Conservation (phyloP, 2,888 invertebrate genomes). For the Drosophila mimetica region DNA sequence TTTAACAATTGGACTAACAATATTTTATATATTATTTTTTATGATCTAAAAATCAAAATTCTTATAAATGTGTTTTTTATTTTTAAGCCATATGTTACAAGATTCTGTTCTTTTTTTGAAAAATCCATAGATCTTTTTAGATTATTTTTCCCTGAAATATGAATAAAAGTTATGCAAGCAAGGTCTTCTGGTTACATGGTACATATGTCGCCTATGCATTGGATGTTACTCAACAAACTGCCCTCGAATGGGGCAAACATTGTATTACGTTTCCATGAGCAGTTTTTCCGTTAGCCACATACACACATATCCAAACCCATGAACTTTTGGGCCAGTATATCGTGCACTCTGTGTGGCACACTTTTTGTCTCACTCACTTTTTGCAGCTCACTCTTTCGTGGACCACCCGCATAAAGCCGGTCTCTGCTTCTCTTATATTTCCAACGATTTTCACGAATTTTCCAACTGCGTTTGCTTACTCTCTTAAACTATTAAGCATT, state of each 20-base stretch:
- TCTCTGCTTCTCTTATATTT: conserved; percentile 10
- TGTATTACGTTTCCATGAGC: conserved; percentile 38
- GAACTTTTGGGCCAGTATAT: conserved; percentile 24
- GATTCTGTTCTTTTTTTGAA: no score
- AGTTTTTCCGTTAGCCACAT: conserved; percentile 24
- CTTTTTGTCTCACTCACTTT: conserved; percentile 36
- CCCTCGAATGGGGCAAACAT: conserved; percentile 47
- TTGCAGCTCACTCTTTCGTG: conserved; percentile 16
- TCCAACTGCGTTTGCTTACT: background rate
- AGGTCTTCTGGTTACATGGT: background rate
- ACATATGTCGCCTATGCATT: background rate
- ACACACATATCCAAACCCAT: conserved; percentile 9
- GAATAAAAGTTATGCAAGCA: background rate
- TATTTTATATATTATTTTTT: no score
- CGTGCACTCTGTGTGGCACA: conserved; percentile 49
- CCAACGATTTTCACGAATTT: conserved; percentile 19
- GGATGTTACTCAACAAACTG: conserved; percentile 18
- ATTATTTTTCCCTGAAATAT: background rate
- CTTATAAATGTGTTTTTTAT: no score
- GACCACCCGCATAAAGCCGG: conserved; percentile 49
- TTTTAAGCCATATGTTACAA: no score
- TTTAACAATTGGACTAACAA: no score
- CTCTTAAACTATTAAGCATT: background rate
- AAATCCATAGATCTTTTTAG: no score
- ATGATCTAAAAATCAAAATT: no score